Base-by-base conservation (phyloP, 2,797 vertebrate species). In the Anableps anableps region DNA sequence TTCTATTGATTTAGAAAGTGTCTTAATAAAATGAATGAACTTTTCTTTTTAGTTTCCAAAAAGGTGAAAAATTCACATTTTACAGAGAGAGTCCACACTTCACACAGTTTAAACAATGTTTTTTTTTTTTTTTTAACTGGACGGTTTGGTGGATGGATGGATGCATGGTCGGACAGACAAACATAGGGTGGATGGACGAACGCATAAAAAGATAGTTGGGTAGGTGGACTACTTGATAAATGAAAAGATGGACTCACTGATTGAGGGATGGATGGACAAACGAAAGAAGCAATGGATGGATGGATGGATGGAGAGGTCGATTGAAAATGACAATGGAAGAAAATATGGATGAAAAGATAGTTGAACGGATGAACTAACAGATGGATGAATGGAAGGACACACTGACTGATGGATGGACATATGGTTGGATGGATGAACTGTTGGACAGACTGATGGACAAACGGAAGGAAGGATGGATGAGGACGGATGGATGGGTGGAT, bases 41-140 rank as follows among this genome's bases (percentile, higher is more conserved):
- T 68, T 83, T 83, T 74, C 14, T 51, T 21, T 85, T 78, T 51
- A 50, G 79, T n/a, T 82, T 21, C 74, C 16, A 71, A 23, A 81
- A 55, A 23, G 4, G 31, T 47, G 21, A 38, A 71, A 64, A 75
- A 43, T 72, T 7, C 31, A n/a, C 64, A 77, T 74, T 77, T 82
- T 5, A 47, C 11, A 83, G 60, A n/a, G 8, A 14, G n/a, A 55
- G 51, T 26, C 51, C 0, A 3, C 51, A 55, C n/a, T 55, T 55
- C 3, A n/a, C 23, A 26, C 23, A 73, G 80, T 76, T 78, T 48
- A 38, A 17, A 76, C 76, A 45, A 62, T 36, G 64, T 58, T 75
- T 74, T 47, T 45, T 45, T 45, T 53, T 53, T 53, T 45, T 45
- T 45, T 53, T 53, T 53, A n/a, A n/a, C n/a, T n/a, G n/a, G n/a